These are phyloP conservation scores for Synergus umbraculus DNA, from an alignment of 2,888 invertebrate genomes.

Conservation along the genomic window DNA sequence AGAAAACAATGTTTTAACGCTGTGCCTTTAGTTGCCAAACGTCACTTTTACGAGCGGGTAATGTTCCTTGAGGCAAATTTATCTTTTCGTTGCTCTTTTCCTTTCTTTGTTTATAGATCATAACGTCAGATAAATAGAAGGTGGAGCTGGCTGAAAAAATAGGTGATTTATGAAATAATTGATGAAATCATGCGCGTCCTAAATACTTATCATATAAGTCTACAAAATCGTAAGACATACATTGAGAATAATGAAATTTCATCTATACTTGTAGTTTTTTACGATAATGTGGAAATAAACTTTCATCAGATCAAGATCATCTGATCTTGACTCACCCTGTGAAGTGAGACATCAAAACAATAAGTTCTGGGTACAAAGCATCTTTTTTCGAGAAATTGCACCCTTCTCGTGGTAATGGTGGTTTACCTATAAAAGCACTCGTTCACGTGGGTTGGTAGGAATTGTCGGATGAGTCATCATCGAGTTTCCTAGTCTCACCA, in stretches of 20 bases:
- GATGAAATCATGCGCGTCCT: neutral
- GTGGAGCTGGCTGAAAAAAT: neutral
- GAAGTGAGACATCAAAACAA: neutral
- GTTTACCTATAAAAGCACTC: slow-evolving; percentile 53
- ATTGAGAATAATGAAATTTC: neutral
- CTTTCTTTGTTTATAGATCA: neutral
- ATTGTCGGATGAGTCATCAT: slow-evolving; percentile 68
- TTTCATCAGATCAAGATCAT: neutral
- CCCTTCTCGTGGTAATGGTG: slow-evolving; percentile 17
- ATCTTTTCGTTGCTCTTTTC: slow-evolving; percentile 1
- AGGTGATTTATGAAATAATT: neutral
- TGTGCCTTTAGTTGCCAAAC: slow-evolving; percentile 4
- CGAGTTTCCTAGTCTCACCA: slow-evolving; percentile 49
- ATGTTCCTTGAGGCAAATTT: neutral
- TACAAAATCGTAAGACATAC: neutral
- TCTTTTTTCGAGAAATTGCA: slow-evolving; percentile 8
- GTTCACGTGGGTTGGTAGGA: slow-evolving; percentile 46
- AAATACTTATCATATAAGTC: neutral
- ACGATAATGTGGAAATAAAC: neutral
- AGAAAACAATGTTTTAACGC: slow-evolving; percentile 20
- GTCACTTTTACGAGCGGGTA: slow-evolving; percentile 15
- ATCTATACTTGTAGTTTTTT: neutral
- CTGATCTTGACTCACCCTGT: neutral
- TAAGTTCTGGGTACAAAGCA: slow-evolving; percentile 8
- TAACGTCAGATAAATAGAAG: slow-evolving; percentile 7